phyloP scores from a whole-genome alignment of 2,797 vertebrate genomes.

The Eidolon dupreanum region DNA sequence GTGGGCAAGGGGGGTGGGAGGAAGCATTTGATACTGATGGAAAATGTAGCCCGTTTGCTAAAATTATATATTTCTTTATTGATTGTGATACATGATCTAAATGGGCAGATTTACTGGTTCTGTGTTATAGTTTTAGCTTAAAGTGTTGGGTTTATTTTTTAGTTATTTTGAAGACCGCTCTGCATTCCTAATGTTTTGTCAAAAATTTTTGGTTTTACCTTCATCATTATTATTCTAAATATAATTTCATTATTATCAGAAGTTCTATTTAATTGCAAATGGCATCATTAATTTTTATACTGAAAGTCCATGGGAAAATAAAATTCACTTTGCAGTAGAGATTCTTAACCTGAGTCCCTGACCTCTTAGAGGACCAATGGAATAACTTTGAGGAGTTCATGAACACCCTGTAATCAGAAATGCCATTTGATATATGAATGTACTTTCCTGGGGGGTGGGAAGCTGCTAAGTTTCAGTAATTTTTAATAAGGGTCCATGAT shows the following conservation, averaged over 20 bases:
- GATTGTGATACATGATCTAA: background rate
- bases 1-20: no score
- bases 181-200: constrained; percentile 1
- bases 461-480: background rate
- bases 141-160: background rate
- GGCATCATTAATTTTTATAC: constrained; percentile 3
- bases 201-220: background rate
- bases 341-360: background rate
- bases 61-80: background rate
- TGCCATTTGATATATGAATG: background rate
- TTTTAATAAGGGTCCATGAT: background rate
- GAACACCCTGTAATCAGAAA: background rate
- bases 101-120: background rate
- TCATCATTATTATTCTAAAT: background rate
- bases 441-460: background rate
- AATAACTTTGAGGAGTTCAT: background rate
- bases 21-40: background rate
- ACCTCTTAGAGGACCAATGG: background rate
- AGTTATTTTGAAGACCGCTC: constrained; percentile 16
- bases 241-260: constrained; percentile 10
- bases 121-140: constrained; percentile 3
- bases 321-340: constrained; percentile 2
- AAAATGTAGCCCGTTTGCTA: background rate
- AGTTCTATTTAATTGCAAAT: constrained; percentile 22
- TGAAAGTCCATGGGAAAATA: background rate